phyloP scores from a whole-genome alignment of 2,888 invertebrate genomes.

The Luperina testacea region DNA sequence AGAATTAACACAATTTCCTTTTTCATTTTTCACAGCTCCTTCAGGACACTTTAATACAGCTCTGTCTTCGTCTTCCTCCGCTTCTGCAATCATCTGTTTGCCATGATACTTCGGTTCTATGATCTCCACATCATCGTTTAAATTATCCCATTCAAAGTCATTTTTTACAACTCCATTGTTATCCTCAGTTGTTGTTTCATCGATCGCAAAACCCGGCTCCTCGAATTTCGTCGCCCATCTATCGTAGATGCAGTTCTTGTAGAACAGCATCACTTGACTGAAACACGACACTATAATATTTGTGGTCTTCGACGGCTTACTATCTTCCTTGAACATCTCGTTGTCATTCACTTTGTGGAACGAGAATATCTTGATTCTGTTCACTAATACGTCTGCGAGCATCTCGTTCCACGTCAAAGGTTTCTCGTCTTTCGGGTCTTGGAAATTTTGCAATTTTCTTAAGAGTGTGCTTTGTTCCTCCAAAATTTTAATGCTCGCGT shows the following conservation, averaged over 20 bases:
- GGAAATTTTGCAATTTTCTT: constrained; percentile 82
- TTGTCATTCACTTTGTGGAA: constrained; percentile 69
- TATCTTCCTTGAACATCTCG: constrained; percentile 60
- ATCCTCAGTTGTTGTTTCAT: constrained; percentile 51
- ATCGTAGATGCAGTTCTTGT: constrained; percentile 79
- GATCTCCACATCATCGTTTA: constrained; percentile 81
- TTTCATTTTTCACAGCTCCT: constrained; percentile 71
- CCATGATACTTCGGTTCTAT: constrained; percentile 81
- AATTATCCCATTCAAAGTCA: constrained; percentile 63
- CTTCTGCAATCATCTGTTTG: constrained; percentile 60
- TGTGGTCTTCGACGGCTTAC: constrained; percentile 37
- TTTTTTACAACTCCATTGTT: constrained; percentile 42
- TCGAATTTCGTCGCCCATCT: constrained; percentile 58
- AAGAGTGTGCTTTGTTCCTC: constrained; percentile 78
- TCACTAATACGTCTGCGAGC: constrained; percentile 82
- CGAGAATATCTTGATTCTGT: constrained; percentile 79
- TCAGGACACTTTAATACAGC: constrained; percentile 70
- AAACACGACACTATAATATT: constrained; percentile 72
- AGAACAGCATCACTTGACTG: constrained; percentile 76
- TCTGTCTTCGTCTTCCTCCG: constrained; percentile 47
- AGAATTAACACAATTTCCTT: constrained; percentile 76
- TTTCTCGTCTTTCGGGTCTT: constrained; percentile 73
- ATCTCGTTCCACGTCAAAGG: constrained; percentile 83
- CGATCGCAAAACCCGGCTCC: constrained; percentile 41
- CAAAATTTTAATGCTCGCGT: constrained; percentile 66